A percentile compares a stretch with the other conserved stretches of the same genome.
These are phyloP conservation scores for Leptonema lineaticorne DNA, from an alignment of 1,140 invertebrate species.

Conservation along the genomic window DNA sequence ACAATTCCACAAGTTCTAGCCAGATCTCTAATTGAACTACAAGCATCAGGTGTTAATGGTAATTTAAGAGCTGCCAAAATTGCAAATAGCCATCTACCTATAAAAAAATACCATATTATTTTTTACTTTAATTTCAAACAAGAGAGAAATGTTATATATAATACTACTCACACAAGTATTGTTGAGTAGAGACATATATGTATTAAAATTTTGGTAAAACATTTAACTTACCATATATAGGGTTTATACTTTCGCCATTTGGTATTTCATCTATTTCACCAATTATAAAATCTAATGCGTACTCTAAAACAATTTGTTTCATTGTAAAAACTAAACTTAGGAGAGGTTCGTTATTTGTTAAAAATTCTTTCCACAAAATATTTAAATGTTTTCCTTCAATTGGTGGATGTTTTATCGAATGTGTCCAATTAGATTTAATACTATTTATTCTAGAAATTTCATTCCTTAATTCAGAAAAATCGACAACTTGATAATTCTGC, in stretches of 20 bases:
- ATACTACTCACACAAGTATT: too few species aligned
- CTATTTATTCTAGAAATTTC: slow-evolving; percentile 38
- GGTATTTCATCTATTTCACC: slow-evolving; percentile 40
- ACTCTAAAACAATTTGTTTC: slow-evolving; percentile 44
- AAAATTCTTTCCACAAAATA: slow-evolving; percentile 33
- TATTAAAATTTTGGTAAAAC: neutral
- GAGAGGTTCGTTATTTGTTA: slow-evolving; percentile 29
- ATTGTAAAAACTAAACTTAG: slow-evolving; percentile 33
- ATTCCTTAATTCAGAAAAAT: slow-evolving; percentile 45
- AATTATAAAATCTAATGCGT: slow-evolving; percentile 43
- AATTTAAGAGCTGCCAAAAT: slow-evolving; percentile 47
- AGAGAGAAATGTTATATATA: too few species aligned
- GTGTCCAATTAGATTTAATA: slow-evolving; percentile 33
- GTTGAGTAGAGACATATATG: too few species aligned
- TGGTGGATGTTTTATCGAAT: slow-evolving; percentile 21
- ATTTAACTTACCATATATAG: slow-evolving; percentile 23
- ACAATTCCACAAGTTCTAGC: slow-evolving; percentile 47
- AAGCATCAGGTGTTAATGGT: slow-evolving; percentile 46
- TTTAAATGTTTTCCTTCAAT: slow-evolving; percentile 28
- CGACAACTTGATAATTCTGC: slow-evolving; percentile 46
- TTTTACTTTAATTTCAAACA: neutral
- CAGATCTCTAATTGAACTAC: slow-evolving; percentile 45
- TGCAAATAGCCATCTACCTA: slow-evolving; percentile 47
- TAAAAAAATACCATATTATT: slow-evolving; percentile 42
- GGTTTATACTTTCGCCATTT: slow-evolving; percentile 29